A percentile compares a stretch with the other conserved stretches of the same genome.
These are phyloP conservation scores for Pachyseris speciosa DNA, from an alignment of 64 coral and sea anemone species.

Conservation along the genomic window DNA sequence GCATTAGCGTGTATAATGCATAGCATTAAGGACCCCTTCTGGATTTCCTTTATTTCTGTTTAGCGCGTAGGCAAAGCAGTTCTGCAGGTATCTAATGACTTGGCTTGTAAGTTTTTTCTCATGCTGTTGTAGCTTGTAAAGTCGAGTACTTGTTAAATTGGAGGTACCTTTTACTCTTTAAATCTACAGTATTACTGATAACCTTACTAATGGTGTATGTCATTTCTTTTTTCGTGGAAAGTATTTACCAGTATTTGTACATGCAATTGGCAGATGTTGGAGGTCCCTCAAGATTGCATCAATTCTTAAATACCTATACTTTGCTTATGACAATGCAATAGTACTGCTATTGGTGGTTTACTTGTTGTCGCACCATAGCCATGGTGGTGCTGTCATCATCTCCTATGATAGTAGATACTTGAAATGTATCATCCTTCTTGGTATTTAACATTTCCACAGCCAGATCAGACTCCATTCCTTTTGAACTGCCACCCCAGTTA, in stretches of 20 bases:
- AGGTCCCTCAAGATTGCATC: slow-evolving; percentile 12
- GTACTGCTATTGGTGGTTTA: background rate
- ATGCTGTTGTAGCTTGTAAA: slow-evolving; percentile 22
- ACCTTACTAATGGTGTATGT: background rate
- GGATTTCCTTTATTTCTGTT: slow-evolving; percentile 35
- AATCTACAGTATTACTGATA: slow-evolving; percentile 10
- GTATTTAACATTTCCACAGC: slow-evolving; percentile 60
- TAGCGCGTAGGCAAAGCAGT: slow-evolving; percentile 20
- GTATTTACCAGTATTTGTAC: slow-evolving; percentile 8
- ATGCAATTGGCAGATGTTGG: background rate
- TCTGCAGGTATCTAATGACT: slow-evolving; percentile 17
- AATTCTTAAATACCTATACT: background rate
- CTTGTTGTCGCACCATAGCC: background rate
- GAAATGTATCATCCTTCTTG: background rate
- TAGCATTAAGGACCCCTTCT: background rate
- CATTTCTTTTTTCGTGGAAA: slow-evolving; percentile 9
- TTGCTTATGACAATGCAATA: slow-evolving; percentile 1
- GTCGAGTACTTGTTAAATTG: slow-evolving; percentile 6
- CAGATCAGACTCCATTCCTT: slow-evolving; percentile 29
- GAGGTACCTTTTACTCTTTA: slow-evolving; percentile 1
- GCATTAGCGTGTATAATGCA: slow-evolving; percentile 38
- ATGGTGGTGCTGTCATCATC: slow-evolving; percentile 27
- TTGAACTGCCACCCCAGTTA: slow-evolving; percentile 41
- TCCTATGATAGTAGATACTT: slow-evolving; percentile 9
- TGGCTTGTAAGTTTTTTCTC: slow-evolving; percentile 1